Evolutionary conservation across 2,797 vertebrate genomes (phyloP).

Genomic region (Oryzias sinensis): DNA sequence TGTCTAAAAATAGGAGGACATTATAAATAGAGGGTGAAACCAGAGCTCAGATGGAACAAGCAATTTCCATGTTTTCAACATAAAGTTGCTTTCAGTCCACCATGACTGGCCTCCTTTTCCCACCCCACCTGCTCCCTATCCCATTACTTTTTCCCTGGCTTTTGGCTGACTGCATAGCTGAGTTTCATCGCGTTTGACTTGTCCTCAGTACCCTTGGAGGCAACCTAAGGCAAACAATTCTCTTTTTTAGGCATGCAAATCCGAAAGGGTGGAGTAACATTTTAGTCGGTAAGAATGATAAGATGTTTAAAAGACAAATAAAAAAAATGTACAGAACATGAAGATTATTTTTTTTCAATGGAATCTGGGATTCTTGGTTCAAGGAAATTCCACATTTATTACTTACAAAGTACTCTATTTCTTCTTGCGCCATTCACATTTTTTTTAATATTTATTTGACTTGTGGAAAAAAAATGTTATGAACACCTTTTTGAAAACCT

Average conservation of each 20-base stretch:
- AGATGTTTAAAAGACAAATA: slow-evolving; percentile 5
- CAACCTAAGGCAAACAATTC: slow-evolving; percentile 46
- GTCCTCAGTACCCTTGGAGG: slow-evolving; percentile 64
- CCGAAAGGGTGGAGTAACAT: slow-evolving; percentile 22
- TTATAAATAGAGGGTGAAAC: not conserved
- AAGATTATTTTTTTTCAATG: not conserved
- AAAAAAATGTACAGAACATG: slow-evolving; percentile 1
- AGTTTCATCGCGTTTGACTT: slow-evolving; percentile 66
- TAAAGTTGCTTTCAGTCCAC: slow-evolving; percentile 19
- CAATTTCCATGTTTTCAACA: slow-evolving; percentile 41
- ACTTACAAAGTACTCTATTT: too few species aligned
- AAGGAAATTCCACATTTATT: not conserved
- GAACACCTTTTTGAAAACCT: too few species aligned
- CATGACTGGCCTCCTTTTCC: slow-evolving; percentile 6
- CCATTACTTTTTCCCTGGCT: slow-evolving; percentile 40
- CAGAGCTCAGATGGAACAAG: slow-evolving; percentile 17
- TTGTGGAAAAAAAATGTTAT: too few species aligned
- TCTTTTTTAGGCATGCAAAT: slow-evolving; percentile 21
- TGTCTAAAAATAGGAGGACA: not conserved
- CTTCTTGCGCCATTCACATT: too few species aligned
- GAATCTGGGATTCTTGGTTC: not conserved
- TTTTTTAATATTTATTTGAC: too few species aligned
- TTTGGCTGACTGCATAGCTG: slow-evolving; percentile 47
- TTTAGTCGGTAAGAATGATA: slow-evolving; percentile 9
- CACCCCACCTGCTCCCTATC: slow-evolving; percentile 18